Conservation (phyloP, 2,888 invertebrate species). For the Watsonalla cultraria region DNA sequence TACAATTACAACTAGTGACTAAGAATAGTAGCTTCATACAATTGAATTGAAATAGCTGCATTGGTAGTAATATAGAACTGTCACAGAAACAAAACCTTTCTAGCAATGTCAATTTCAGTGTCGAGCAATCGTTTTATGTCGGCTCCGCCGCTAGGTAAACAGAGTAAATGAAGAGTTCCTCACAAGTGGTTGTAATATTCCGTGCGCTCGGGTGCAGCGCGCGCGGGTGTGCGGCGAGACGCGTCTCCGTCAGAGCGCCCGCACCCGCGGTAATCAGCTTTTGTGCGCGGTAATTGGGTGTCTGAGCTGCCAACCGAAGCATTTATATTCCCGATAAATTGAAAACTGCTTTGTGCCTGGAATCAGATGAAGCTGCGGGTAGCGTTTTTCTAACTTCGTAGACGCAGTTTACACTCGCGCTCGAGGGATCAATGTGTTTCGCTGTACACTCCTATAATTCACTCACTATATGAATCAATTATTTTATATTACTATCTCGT, state of each 20-base stretch:
- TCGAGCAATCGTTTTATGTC: conserved; percentile 35
- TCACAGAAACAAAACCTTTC: conserved; percentile 13
- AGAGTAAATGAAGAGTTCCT: conserved; percentile 65
- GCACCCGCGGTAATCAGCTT: conserved; percentile 74
- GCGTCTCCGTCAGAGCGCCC: conserved; percentile 36
- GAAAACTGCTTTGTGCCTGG: conserved; percentile 73
- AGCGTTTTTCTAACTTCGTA: conserved; percentile 42
- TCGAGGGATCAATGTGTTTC: not conserved
- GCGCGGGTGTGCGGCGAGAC: conserved; percentile 18
- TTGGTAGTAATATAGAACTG: not conserved
- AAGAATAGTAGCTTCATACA: too few relatives aligned
- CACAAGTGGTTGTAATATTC: conserved; percentile 65
- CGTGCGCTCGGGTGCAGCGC: conserved; percentile 31
- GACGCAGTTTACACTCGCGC: not conserved
- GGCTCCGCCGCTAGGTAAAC: conserved; percentile 44
- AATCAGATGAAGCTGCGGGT: conserved; percentile 62
- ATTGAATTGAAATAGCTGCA: too few relatives aligned
- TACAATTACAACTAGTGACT: too few relatives aligned
- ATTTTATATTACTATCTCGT: too few relatives aligned
- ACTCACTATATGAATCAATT: not conserved
- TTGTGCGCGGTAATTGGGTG: conserved; percentile 77
- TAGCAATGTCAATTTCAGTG: conserved; percentile 50
- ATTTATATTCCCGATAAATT: conserved; percentile 77
- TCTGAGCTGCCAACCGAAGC: conserved; percentile 77
- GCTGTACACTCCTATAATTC: not conserved